phyloP scores from a whole-genome alignment of 2,888 invertebrate species.

The Cheilosia soror region DNA sequence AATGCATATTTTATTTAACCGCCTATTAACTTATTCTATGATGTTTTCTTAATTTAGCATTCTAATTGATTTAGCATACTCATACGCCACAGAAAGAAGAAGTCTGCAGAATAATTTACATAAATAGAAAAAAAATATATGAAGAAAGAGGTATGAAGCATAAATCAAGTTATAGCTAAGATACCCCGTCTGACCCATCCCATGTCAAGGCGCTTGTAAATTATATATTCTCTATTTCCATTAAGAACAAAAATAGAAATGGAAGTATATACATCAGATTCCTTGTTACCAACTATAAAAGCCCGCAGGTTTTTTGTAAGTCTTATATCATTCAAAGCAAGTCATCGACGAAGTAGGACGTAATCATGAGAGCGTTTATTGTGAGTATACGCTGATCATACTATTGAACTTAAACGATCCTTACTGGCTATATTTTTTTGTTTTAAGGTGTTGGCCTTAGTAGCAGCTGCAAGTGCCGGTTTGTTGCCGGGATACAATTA shows the following conservation, averaged over 20 bases:
- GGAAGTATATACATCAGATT: not conserved
- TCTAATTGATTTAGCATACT: not conserved
- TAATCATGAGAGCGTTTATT: conserved; percentile 62
- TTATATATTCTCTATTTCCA: conserved; percentile 16
- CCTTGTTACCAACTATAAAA: conserved; percentile 55
- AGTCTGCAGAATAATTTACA: conserved; percentile 18
- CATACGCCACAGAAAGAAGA: not conserved
- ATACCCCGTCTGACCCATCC: conserved; percentile 36
- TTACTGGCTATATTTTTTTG: not conserved
- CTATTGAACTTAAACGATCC: not conserved
- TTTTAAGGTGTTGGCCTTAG: conserved; percentile 24
- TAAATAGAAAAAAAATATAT: conserved; percentile 6
- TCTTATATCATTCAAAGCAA: conserved; percentile 40
- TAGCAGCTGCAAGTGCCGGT: conserved; percentile 22
- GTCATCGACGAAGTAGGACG: conserved; percentile 49
- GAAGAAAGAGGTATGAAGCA: conserved; percentile 26
- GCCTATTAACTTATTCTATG: too few species aligned
- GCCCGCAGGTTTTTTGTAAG: conserved; percentile 9
- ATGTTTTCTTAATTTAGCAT: not conserved
- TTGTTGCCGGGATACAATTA: conserved; percentile 30
- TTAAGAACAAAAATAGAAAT: too few species aligned
- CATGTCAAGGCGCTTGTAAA: conserved; percentile 8
- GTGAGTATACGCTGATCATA: conserved; percentile 44
- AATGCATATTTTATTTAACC: not conserved
- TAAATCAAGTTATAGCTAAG: conserved; percentile 25